Evolutionary conservation across 2,888 invertebrate species (phyloP).

Genomic region (Spatulosminthurus flaviceps): DNA sequence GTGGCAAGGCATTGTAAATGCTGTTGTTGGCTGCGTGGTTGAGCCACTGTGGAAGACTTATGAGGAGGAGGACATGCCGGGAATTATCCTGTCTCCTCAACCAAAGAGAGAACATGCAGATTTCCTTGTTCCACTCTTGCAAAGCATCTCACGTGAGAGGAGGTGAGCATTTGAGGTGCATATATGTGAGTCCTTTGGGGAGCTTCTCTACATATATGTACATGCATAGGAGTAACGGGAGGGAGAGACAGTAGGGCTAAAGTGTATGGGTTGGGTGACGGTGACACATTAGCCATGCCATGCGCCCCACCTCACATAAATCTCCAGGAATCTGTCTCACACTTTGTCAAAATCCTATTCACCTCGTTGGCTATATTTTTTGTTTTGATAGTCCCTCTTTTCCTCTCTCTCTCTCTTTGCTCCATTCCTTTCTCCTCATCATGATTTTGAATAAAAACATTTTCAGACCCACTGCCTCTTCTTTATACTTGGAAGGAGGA

Average conservation of each 20-base stretch:
- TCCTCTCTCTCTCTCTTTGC: conserved; percentile 13
- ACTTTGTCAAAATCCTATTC: conserved; percentile 28
- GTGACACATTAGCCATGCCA: conserved; percentile 44
- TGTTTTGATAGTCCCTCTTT: neutral
- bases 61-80: neutral
- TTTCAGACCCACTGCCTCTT: too few relatives aligned
- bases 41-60: neutral
- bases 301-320: conserved; percentile 44
- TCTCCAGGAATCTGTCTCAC: conserved; percentile 44
- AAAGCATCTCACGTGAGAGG: too few relatives aligned
- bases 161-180: too few relatives aligned
- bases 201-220: neutral
- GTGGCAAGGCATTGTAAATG: too few relatives aligned
- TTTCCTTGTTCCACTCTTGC: neutral
- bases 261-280: conserved; percentile 35
- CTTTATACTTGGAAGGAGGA: too few relatives aligned
- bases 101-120: neutral
- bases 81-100: conserved; percentile 8
- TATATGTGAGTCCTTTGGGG: too few relatives aligned
- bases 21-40: too few relatives aligned
- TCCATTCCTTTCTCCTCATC: neutral
- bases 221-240: neutral
- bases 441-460: too few relatives aligned
- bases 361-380: conserved; percentile 21
- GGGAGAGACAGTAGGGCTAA: neutral